Percentiles rank a stretch among this genome's conserved stretches.
phyloP scores from a whole-genome alignment of 2,888 invertebrate species.

The Clusia tigrina region DNA sequence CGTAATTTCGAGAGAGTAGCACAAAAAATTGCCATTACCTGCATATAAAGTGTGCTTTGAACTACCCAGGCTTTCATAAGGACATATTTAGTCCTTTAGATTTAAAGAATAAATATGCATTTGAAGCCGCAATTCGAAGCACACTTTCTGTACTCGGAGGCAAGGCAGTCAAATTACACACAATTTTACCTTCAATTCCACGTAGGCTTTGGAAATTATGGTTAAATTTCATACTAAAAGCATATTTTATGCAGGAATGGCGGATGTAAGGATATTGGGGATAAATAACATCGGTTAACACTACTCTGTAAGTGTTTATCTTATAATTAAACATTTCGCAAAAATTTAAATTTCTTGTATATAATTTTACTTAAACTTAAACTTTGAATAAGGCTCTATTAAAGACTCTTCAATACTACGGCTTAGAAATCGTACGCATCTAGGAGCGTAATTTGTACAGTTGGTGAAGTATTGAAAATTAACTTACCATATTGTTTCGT shows the following conservation, averaged over 20 bases:
- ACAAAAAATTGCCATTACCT: no score
- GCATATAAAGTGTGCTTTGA: no score
- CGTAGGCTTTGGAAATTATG: conserved; percentile 16
- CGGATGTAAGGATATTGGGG: background rate
- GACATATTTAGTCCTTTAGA: no score
- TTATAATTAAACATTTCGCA: background rate
- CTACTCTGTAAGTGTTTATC: background rate
- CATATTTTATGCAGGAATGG: background rate
- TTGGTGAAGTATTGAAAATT: conserved; percentile 16
- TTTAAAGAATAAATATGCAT: no score
- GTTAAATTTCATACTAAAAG: conserved; percentile 1
- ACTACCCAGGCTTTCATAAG: no score
- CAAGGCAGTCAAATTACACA: background rate
- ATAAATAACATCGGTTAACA: background rate
- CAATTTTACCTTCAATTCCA: conserved; percentile 26
- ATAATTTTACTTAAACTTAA: background rate
- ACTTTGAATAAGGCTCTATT: background rate
- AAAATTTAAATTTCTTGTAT: background rate
- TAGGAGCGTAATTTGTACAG: conserved; percentile 38
- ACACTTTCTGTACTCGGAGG: no score
- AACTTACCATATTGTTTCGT: conserved; percentile 98
- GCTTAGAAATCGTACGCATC: conserved; percentile 14
- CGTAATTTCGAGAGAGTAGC: background rate
- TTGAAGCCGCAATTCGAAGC: background rate
- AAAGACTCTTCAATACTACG: background rate